phyloP scores from a whole-genome alignment of 2,797 vertebrate species.

The Gymnocypris eckloni region DNA sequence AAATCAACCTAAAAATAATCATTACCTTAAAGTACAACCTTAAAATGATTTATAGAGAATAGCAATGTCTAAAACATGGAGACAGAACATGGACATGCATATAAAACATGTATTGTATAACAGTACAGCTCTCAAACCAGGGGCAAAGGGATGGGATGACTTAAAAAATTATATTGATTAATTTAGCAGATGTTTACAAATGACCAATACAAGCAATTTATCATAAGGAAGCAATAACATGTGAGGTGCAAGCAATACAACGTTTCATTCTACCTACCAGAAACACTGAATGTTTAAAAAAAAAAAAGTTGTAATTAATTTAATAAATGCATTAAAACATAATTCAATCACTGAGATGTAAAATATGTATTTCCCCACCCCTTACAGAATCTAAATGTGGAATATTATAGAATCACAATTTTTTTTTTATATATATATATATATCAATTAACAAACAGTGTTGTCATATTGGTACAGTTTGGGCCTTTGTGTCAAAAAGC shows the following conservation, averaged over 20 bases:
- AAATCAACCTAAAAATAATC: background rate
- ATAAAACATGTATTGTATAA: background rate
- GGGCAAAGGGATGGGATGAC: background rate
- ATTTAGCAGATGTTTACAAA: background rate
- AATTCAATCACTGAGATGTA: background rate
- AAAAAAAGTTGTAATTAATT: background rate
- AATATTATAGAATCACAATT: background rate
- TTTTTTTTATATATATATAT: background rate
- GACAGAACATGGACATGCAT: background rate
- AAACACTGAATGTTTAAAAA: background rate
- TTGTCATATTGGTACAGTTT: background rate
- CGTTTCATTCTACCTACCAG: background rate
- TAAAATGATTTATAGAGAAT: background rate
- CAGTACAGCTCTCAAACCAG: background rate
- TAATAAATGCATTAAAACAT: background rate
- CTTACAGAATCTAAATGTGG: background rate
- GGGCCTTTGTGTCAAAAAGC: background rate
- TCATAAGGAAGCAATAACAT: background rate
- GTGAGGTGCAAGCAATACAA: background rate
- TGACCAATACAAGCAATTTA: background rate
- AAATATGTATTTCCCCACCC: background rate
- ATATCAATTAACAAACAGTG: background rate
- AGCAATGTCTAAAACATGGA: background rate
- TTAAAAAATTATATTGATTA: background rate
- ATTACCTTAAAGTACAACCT: too few relatives aligned